These are phyloP conservation scores for Bruchidius siliquastri DNA, from an alignment of 2,888 invertebrate genomes.

Conservation along the genomic window DNA sequence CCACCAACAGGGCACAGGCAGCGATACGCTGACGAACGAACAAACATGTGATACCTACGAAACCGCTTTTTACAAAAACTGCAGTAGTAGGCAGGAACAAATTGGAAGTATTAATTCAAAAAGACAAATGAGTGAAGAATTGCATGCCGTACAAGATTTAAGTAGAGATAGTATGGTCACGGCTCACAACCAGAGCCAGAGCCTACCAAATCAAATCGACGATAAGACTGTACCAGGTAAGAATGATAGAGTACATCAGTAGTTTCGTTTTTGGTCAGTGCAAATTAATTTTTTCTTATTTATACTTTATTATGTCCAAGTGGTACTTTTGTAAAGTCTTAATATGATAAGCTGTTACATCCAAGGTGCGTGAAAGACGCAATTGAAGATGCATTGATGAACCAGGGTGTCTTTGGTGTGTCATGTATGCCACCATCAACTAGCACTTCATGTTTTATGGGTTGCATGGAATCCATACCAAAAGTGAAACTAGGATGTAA, in stretches of 20 bases:
- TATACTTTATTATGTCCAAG: too few species aligned
- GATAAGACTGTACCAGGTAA: slow-evolving; percentile 18
- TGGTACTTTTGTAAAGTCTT: too few species aligned
- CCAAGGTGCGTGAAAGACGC: too few species aligned
- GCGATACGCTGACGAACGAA: slow-evolving; percentile 14
- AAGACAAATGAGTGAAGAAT: slow-evolving; percentile 13
- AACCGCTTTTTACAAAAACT: slow-evolving; percentile 8
- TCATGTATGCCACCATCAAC: too few species aligned
- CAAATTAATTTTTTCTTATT: too few species aligned
- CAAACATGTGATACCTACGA: slow-evolving; percentile 11
- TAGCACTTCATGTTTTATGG: too few species aligned
- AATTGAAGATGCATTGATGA: too few species aligned
- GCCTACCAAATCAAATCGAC: slow-evolving; percentile 7
- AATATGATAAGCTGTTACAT: too few species aligned
- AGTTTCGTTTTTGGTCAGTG: too few species aligned
- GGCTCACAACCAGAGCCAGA: slow-evolving; percentile 5
- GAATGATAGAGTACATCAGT: not conserved
- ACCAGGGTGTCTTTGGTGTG: too few species aligned
- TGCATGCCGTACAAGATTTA: slow-evolving; percentile 8
- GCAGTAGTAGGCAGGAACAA: slow-evolving; percentile 10
- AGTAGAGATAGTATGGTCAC: slow-evolving; percentile 8
- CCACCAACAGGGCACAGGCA: not conserved
- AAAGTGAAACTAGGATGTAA: too few species aligned
- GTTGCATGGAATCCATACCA: too few species aligned
- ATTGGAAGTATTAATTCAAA: slow-evolving; percentile 15